These are phyloP conservation scores for Isurus oxyrinchus DNA, from an alignment of 2,113 vertebrate genomes.

Conservation along the genomic window DNA sequence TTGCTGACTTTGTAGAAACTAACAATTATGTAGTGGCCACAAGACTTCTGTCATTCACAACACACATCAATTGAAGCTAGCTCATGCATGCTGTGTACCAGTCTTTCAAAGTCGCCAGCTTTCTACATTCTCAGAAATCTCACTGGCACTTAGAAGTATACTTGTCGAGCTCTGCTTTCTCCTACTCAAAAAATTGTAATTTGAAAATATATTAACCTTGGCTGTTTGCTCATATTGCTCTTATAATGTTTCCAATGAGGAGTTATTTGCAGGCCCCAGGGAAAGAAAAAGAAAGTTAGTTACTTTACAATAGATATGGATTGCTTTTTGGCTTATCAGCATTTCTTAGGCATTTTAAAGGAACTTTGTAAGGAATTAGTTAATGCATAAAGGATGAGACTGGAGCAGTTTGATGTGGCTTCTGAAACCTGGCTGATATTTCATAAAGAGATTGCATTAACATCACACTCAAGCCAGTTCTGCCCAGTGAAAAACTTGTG, in stretches of 20 bases:
- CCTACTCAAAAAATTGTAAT: not conserved
- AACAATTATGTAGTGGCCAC: not conserved
- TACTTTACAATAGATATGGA: not conserved
- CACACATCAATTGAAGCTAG: not conserved
- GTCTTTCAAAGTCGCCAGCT: not conserved
- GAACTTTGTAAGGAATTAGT: not conserved
- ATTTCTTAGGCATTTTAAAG: not conserved
- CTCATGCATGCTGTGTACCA: not conserved
- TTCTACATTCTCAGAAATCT: not conserved
- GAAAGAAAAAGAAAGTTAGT: not conserved
- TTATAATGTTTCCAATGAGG: not conserved
- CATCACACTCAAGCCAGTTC: not conserved
- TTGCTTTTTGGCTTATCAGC: not conserved
- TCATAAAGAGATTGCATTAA: not conserved
- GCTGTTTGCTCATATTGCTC: not conserved
- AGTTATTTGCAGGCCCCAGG: not conserved
- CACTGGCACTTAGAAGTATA: not conserved
- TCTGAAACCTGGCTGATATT: not conserved
- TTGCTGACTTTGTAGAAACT: constrained; percentile 1
- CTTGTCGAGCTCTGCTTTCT: not conserved
- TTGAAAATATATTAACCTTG: not conserved
- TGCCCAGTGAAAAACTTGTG: not conserved
- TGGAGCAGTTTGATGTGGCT: not conserved
- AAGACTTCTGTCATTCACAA: not conserved
- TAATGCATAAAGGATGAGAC: not conserved